Evolutionary conservation across 2,797 vertebrate genomes (phyloP).

Genomic region (Epinephelus awoara): DNA sequence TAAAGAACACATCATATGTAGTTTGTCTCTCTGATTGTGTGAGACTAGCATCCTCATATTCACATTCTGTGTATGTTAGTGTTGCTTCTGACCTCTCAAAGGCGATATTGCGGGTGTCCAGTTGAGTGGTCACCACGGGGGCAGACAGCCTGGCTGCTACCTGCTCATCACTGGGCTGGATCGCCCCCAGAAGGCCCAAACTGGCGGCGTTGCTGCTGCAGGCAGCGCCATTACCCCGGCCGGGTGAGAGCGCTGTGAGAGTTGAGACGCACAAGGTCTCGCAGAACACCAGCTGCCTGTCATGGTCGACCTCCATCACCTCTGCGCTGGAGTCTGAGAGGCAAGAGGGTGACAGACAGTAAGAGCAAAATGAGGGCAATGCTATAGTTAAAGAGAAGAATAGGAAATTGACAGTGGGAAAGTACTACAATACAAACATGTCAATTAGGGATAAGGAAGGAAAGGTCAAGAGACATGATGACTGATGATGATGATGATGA

Average conservation of each 20-base stretch:
- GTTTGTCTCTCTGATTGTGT: neutral
- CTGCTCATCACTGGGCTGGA: conserved; percentile 96
- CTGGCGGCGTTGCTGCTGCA: conserved; percentile 79
- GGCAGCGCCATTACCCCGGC: conserved; percentile 57
- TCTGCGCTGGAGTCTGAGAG: conserved; percentile 91
- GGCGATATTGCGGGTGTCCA: conserved; percentile 97
- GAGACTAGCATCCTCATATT: neutral
- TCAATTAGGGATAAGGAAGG: neutral
- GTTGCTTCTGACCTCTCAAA: conserved; percentile 92
- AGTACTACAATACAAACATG: neutral
- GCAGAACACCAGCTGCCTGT: conserved; percentile 94
- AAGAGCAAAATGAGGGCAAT: neutral
- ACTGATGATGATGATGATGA: conserved; percentile 3
- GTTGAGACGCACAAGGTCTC: conserved; percentile 92
- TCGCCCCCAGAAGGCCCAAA: conserved; percentile 89
- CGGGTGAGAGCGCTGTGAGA: conserved; percentile 74
- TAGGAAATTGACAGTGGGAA: neutral
- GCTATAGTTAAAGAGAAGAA: neutral
- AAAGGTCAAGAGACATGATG: neutral
- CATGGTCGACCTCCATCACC: conserved; percentile 99
- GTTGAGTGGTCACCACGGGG: conserved; percentile 95
- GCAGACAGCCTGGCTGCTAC: conserved; percentile 93
- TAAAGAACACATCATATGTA: neutral
- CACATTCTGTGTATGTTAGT: neutral
- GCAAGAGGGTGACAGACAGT: neutral